These are phyloP conservation scores for Sylvicola fuscatus DNA, from an alignment of 2,888 invertebrate species.

Conservation along the genomic window DNA sequence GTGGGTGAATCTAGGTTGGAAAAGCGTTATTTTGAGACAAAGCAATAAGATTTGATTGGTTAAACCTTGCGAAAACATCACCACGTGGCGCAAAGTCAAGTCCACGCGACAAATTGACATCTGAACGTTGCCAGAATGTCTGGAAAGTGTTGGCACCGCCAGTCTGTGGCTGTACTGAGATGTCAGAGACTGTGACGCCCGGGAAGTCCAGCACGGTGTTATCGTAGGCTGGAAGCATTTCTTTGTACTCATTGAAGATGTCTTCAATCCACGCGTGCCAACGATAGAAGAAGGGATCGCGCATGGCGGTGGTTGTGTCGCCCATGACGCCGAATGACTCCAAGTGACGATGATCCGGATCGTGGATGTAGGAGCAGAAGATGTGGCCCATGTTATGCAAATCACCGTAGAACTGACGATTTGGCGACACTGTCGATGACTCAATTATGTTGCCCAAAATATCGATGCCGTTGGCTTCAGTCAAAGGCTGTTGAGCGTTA, in stretches of 20 bases:
- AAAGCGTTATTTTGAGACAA: not conserved
- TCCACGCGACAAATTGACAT: constrained; percentile 56
- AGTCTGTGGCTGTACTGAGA: constrained; percentile 31
- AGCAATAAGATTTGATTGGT: constrained; percentile 18
- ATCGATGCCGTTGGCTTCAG: constrained; percentile 53
- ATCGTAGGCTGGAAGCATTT: constrained; percentile 46
- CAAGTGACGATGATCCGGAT: constrained; percentile 50
- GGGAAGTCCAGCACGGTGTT: constrained; percentile 23
- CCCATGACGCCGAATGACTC: constrained; percentile 69
- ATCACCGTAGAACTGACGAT: constrained; percentile 52
- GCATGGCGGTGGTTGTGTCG: constrained; percentile 66
- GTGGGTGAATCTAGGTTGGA: constrained; percentile 52
- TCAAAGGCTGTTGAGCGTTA: constrained; percentile 33
- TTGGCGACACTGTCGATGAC: constrained; percentile 45
- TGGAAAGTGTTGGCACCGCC: constrained; percentile 33
- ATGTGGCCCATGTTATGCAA: constrained; percentile 56
- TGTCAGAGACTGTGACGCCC: constrained; percentile 35
- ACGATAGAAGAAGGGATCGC: constrained; percentile 71
- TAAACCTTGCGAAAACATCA: constrained; percentile 44
- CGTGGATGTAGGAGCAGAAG: constrained; percentile 54
- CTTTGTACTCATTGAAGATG: constrained; percentile 54
- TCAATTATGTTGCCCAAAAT: constrained; percentile 62
- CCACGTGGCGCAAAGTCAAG: constrained; percentile 66
- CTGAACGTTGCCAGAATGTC: constrained; percentile 65
- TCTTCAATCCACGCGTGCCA: constrained; percentile 68